Evolutionary conservation across 2,797 vertebrate species (phyloP), one percentile per base, ranked within the genome.

Genomic region (Sorex maritimensis): DNA sequence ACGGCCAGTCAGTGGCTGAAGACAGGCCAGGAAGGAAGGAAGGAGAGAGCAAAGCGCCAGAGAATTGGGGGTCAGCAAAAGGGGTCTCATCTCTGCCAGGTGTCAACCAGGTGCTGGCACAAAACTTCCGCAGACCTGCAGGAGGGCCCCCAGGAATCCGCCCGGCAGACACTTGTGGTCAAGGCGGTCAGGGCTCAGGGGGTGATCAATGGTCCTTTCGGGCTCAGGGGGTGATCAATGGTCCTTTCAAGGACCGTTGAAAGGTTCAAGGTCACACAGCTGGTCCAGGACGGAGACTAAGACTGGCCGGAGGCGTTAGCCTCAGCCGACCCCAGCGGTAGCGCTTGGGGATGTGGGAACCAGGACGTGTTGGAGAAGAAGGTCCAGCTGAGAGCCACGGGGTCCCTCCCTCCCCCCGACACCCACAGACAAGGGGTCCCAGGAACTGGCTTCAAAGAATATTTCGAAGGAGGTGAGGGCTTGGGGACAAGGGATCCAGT

Each of bases 21-120:
- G 15, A 19, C 0, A 0, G 9, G 13, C 21, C 5, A 15, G 9
- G 41, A 5, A 44, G 41, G 24, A 38, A 19, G 73, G 24, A 38
- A 19, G 73, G 2, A 19, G 19, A 17, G n/a, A 38, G 49, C 28
- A 19, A 15, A 4, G 28, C 41, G 15, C 28, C 23, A 28, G 71
- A 30, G 28, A 30, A 28, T 28, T 1, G 0, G 80, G 78, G 24
- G 21, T 21, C 12, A 19, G 14, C 0, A 5, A 65, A 38, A 78
- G 58, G 12, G 8, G 5, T 2, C 23, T 30, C 44, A 13, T 46
- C 26, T 78, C n/a, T 12, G 65, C 28, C 9, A 24, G 84, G 46
- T 26, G 19, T 15, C 21, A 24, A 9, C 15, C 1, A 0, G 24
- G 34, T 11, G 44, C 52, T 0, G 83, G 19, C 4, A 9, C 38